Percentiles rank a stretch among this genome's conserved stretches.
Conservation (phyloP, 2,888 invertebrate species). For the Chloroclysta siterata region DNA sequence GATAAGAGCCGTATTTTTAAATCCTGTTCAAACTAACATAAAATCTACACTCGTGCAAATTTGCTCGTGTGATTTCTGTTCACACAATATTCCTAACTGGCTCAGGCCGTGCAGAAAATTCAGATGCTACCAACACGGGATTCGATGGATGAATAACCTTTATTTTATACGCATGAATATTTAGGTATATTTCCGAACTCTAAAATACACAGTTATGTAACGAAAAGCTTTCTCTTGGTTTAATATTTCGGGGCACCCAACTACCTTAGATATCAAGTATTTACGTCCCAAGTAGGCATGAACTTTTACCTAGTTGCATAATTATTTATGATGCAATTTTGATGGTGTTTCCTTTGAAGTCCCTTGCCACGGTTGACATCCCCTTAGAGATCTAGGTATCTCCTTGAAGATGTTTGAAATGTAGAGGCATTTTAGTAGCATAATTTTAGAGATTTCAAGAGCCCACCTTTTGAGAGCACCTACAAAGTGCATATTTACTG, state of each 20-base stretch:
- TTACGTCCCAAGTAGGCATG: neutral
- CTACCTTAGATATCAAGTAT: neutral
- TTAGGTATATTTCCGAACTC: slow-evolving; percentile 3
- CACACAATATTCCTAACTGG: slow-evolving; percentile 9
- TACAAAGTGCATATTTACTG: too few species aligned
- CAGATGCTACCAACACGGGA: slow-evolving; percentile 4
- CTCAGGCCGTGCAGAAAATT: slow-evolving; percentile 7
- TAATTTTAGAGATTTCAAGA: too few species aligned
- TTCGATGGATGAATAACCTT: slow-evolving; percentile 8
- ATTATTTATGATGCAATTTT: too few species aligned
- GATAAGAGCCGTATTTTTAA: neutral
- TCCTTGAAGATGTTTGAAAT: too few species aligned
- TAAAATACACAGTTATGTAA: neutral
- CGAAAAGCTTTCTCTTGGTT: neutral
- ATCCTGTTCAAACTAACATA: neutral
- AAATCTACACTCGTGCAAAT: slow-evolving; percentile 4
- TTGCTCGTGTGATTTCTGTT: slow-evolving; percentile 3
- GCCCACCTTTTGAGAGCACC: too few species aligned
- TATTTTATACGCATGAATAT: slow-evolving; percentile 5
- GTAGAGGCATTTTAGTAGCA: too few species aligned
- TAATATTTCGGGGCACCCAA: neutral
- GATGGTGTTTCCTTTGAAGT: too few species aligned
- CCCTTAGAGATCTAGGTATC: too few species aligned
- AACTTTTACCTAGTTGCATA: too few species aligned
- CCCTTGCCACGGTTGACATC: too few species aligned